Conservation (phyloP, 2,797 vertebrate species). For the Pygocentrus nattereri region DNA sequence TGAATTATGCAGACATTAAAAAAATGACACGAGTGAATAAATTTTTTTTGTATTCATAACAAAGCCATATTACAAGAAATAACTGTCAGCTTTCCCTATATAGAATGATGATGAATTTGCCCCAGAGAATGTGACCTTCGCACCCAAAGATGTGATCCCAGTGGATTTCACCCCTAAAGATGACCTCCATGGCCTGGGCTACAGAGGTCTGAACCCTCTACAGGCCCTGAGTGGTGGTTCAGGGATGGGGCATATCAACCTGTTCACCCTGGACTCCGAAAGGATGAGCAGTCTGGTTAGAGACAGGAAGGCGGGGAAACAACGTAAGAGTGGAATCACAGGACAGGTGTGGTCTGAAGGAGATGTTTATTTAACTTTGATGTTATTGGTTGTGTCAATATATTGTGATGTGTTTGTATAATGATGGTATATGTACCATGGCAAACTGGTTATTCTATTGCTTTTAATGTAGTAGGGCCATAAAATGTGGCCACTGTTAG, state of each 20-base stretch:
- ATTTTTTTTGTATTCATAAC: not conserved
- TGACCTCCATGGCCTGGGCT: conserved; percentile 89
- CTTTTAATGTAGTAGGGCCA: no score
- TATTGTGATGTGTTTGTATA: no score
- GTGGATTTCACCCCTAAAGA: conserved; percentile 86
- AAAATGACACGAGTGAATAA: no score
- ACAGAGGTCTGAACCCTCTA: conserved; percentile 88
- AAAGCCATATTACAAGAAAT: not conserved
- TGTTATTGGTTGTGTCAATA: no score
- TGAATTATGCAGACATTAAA: no score
- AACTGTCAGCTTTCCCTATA: not conserved
- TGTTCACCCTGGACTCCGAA: conserved; percentile 81
- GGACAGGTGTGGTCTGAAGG: conserved; percentile 81
- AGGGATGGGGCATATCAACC: conserved; percentile 74
- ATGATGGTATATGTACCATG: no score
- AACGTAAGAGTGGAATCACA: conserved; percentile 84
- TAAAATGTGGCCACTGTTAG: no score
- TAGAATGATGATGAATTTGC: conserved; percentile 88
- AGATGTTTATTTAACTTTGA: not conserved
- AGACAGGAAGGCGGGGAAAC: conserved; percentile 66
- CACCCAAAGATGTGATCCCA: conserved; percentile 90
- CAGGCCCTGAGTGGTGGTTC: conserved; percentile 80
- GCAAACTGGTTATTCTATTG: no score
- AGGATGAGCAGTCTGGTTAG: conserved; percentile 78
- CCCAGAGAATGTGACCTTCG: conserved; percentile 92